Base-by-base conservation (phyloP, 2,888 invertebrate species). In the Hedychridium roseum region DNA sequence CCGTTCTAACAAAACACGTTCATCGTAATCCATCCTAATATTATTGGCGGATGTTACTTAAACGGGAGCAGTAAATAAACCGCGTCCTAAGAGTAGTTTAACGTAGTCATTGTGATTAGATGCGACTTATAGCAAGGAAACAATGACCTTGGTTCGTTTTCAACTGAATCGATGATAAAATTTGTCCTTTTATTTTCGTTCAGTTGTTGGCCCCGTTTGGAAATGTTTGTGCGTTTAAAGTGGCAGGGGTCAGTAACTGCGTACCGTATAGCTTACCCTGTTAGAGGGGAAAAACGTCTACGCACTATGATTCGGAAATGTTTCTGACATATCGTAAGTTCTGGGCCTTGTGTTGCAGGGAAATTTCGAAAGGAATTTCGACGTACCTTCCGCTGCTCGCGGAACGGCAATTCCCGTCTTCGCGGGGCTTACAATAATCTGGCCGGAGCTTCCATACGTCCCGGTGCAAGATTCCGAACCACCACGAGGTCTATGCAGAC, bases 331-430 rank as follows among this genome's bases (percentile, higher is more conserved):
- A n/a, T 21, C 12, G 4, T 20, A 9, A 9, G 11, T 2, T 20
- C 11, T n/a, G 9, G 5, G 2, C 18, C 30, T 41, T 46, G 38
- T 47, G 43, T 74, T 71, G 3, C 71, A 82, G 82, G 80, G 3
- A 81, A 81, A 70, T 82, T 80, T 67, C 79, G 80, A 2, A 79
- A 78, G 51, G 81, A 81, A 57, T 82, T 82, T 62, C 75, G 71
- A 5, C 75, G 80, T 6, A 77, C 79, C 1, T 81, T 81, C 52
- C 71, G 74, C 43, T 74, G 75, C 39, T 47, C 62, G 18, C 44
- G 54, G 18, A 48, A 41, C 2, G 42, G 21, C 26, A 30, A 32
- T 36, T 57, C 56, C 4, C 60, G 45, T 12, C 49, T 53, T 15
- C 65, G 70, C 6, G 57, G 63, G 2, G 63, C 54, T 31, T 67